These are phyloP conservation scores for Automeris io DNA, from an alignment of 2,888 invertebrate species.

Conservation along the genomic window DNA sequence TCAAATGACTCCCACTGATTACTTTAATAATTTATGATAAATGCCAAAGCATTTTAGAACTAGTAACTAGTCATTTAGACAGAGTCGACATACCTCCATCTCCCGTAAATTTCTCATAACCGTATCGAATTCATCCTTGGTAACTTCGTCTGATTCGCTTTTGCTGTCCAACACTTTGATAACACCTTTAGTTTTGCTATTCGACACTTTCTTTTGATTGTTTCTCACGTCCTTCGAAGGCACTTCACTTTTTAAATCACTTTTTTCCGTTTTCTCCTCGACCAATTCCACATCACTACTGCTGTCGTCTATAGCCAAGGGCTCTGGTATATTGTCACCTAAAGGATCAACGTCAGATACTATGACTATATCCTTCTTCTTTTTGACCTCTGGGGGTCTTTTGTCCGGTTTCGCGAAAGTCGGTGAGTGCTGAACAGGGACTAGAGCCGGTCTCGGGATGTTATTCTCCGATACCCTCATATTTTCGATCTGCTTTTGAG, in stretches of 20 bases:
- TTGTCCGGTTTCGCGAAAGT: slow-evolving; percentile 67
- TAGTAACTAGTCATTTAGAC: not conserved
- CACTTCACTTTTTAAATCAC: slow-evolving; percentile 57
- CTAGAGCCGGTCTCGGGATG: slow-evolving; percentile 53
- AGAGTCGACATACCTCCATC: slow-evolving; percentile 43
- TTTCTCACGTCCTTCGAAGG: slow-evolving; percentile 38
- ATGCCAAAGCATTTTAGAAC: too few relatives aligned
- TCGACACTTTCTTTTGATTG: slow-evolving; percentile 20
- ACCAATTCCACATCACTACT: slow-evolving; percentile 71
- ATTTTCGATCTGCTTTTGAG: slow-evolving; percentile 52
- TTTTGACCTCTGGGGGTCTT: slow-evolving; percentile 56
- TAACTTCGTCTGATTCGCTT: slow-evolving; percentile 38
- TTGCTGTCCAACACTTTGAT: slow-evolving; percentile 30
- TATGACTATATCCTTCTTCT: slow-evolving; percentile 60
- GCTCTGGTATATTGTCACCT: slow-evolving; percentile 41
- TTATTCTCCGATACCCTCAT: slow-evolving; percentile 58
- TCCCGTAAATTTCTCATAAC: slow-evolving; percentile 60
- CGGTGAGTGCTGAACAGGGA: slow-evolving; percentile 59
- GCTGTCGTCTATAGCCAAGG: slow-evolving; percentile 60
- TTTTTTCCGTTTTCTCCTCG: slow-evolving; percentile 47
- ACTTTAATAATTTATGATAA: not conserved
- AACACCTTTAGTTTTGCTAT: slow-evolving; percentile 33
- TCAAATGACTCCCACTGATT: not conserved
- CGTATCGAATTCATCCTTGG: slow-evolving; percentile 50
- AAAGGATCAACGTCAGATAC: slow-evolving; percentile 61